Conservation (phyloP, 2,888 invertebrate genomes). For the Trachelus iudaicus region DNA sequence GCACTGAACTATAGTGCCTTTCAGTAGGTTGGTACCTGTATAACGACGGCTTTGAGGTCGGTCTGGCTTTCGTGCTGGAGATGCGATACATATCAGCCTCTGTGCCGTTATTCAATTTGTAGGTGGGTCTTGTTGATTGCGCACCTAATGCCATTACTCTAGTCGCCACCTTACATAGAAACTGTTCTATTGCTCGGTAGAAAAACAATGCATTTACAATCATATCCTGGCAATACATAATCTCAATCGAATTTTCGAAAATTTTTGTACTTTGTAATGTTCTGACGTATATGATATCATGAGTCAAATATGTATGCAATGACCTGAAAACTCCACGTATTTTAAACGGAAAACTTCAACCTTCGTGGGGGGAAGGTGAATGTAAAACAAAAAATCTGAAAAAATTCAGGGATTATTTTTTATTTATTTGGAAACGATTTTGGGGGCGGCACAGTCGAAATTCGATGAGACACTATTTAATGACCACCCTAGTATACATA, state of each 20-base stretch:
- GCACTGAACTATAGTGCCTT: neutral
- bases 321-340: no score
- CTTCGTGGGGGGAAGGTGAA: no score
- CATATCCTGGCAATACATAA: neutral
- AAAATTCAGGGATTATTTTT: no score
- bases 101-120: slow-evolving; percentile 57
- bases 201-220: neutral
- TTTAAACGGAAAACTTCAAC: no score
- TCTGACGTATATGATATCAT: neutral
- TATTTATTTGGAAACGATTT: no score
- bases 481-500: no score
- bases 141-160: slow-evolving; percentile 55
- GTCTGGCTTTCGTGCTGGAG: slow-evolving; percentile 32
- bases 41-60: slow-evolving; percentile 18
- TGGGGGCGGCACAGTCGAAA: no score
- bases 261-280: neutral
- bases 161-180: neutral
- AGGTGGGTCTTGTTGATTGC: slow-evolving; percentile 56
- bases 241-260: no score
- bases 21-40: neutral
- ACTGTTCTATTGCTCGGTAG: neutral
- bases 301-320: neutral
- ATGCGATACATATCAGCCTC: slow-evolving; percentile 52
- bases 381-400: no score
- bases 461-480: no score